Evolutionary conservation across 2,797 vertebrate species (phyloP).

Genomic region (Fratercula arctica): DNA sequence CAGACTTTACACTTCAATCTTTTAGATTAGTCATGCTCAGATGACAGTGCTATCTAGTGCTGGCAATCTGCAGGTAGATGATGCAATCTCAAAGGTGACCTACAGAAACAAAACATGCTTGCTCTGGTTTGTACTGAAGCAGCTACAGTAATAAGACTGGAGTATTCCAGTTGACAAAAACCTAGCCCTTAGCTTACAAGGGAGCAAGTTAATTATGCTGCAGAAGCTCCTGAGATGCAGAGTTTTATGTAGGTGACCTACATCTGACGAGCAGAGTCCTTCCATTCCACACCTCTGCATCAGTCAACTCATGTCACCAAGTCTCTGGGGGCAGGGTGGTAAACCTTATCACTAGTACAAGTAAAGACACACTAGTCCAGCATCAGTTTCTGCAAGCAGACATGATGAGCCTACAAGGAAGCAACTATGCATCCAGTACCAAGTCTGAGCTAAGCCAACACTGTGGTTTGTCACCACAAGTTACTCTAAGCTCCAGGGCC

Average conservation of each 20-base stretch:
- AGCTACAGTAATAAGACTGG: background rate
- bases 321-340: background rate
- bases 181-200: background rate
- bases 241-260: constrained; percentile 59
- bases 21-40: constrained; percentile 48
- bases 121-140: background rate
- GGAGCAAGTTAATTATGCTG: constrained; percentile 31
- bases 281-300: background rate
- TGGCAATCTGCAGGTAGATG: constrained; percentile 66
- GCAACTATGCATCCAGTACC: background rate
- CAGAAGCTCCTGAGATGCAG: constrained; percentile 24
- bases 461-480: background rate
- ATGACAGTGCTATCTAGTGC: constrained; percentile 34
- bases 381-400: background rate
- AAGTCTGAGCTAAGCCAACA: background rate
- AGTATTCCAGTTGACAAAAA: constrained; percentile 4
- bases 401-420: background rate
- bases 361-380: background rate
- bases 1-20: background rate
- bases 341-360: background rate
- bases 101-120: constrained; percentile 41
- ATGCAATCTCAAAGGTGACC: constrained; percentile 67
- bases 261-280: constrained; percentile 9
- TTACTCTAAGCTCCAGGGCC: background rate
- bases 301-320: background rate